Evolutionary conservation across 2,888 invertebrate species (phyloP).

Genomic region (Eurytoma californica): DNA sequence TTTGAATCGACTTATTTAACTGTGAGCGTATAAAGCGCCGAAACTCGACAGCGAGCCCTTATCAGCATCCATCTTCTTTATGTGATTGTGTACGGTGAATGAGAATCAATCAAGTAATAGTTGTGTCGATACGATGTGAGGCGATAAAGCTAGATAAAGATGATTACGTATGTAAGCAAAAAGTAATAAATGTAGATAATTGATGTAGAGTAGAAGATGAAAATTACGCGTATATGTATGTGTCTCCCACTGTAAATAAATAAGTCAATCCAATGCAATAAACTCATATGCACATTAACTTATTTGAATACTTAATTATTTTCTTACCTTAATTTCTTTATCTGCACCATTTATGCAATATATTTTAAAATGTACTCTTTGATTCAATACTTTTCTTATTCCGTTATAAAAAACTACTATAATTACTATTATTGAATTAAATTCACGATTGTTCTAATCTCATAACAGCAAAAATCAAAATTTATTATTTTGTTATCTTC

Average conservation of each 20-base stretch:
- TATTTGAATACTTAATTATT: constrained; percentile 7
- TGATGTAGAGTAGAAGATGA: constrained; percentile 60
- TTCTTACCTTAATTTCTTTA: neutral
- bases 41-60: constrained; percentile 62
- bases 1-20: constrained; percentile 26
- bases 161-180: constrained; percentile 58
- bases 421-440: too few species aligned
- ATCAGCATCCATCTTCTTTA: constrained; percentile 64
- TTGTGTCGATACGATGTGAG: neutral
- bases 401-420: too few species aligned
- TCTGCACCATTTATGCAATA: neutral
- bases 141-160: neutral
- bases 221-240: constrained; percentile 71
- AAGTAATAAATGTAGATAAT: constrained; percentile 72
- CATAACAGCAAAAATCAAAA: too few species aligned
- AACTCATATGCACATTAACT: constrained; percentile 66
- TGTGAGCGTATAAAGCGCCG: neutral
- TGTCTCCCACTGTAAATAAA: constrained; percentile 73
- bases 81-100: constrained; percentile 49
- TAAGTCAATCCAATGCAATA: constrained; percentile 73
- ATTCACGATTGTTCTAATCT: too few species aligned
- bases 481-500: too few species aligned
- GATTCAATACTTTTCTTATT: too few species aligned
- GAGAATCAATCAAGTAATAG: constrained; percentile 33
- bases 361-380: too few species aligned